These are phyloP conservation scores for Serripes groenlandicus DNA, from an alignment of 2,888 invertebrate genomes.

Conservation along the genomic window DNA sequence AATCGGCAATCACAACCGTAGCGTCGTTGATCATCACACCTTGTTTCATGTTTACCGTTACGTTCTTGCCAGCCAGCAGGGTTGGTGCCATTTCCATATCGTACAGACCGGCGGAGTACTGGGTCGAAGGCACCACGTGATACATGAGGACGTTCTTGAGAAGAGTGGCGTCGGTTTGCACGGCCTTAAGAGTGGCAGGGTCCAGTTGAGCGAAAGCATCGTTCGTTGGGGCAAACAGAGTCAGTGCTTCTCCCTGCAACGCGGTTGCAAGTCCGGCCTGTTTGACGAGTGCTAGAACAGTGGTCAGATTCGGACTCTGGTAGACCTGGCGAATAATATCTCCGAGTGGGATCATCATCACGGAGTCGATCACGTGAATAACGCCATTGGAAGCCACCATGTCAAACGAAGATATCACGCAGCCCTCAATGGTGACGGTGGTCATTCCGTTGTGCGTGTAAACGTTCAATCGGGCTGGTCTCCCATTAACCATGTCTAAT, in stretches of 20 bases:
- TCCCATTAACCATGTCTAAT: constrained; percentile 5
- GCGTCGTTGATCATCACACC: constrained; percentile 40
- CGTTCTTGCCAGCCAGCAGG: constrained; percentile 25
- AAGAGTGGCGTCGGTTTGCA: constrained; percentile 16
- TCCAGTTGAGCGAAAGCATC: constrained; percentile 60
- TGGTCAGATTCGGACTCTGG: constrained; percentile 60
- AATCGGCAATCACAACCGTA: constrained; percentile 55
- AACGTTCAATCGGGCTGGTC: constrained; percentile 14
- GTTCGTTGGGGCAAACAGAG: constrained; percentile 70
- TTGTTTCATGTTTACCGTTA: constrained; percentile 9
- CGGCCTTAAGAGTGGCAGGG: not conserved
- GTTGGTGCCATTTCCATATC: constrained; percentile 52
- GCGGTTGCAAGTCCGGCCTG: constrained; percentile 61
- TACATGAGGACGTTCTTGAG: constrained; percentile 60
- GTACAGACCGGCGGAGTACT: constrained; percentile 65
- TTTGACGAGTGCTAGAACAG: constrained; percentile 59
- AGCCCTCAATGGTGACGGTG: constrained; percentile 61
- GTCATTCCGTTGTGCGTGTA: constrained; percentile 16
- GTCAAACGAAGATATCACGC: constrained; percentile 58
- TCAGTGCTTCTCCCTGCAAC: constrained; percentile 59
- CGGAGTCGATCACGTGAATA: constrained; percentile 55
- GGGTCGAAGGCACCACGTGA: constrained; percentile 69
- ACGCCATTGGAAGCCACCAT: constrained; percentile 69
- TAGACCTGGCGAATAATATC: constrained; percentile 66
- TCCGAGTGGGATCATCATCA: constrained; percentile 67